phyloP scores from a whole-genome alignment of 64 coral and sea anemone genomes.

The Orbicella faveolata region DNA sequence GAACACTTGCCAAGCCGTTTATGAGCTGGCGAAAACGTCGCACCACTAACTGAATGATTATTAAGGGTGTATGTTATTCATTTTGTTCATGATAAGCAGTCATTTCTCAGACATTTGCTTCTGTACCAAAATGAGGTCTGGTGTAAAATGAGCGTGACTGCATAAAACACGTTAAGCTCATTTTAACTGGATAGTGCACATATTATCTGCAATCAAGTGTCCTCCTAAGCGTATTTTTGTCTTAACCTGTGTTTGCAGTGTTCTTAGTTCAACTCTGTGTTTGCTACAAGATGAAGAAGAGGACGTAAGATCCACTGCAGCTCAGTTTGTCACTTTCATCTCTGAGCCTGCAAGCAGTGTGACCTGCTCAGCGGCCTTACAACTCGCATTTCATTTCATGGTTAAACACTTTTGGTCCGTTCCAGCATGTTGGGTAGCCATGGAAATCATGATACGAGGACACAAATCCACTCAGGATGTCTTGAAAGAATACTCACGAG shows the following conservation, averaged over 20 bases:
- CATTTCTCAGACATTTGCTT: too few relatives aligned
- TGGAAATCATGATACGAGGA: slow-evolving; percentile 52
- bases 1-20: too few relatives aligned
- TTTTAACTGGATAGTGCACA: too few relatives aligned
- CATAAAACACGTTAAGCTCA: too few relatives aligned
- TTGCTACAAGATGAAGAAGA: slow-evolving; percentile 78
- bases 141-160: too few relatives aligned
- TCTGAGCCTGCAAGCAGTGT: not conserved
- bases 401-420: slow-evolving; percentile 39
- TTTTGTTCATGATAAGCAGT: too few relatives aligned
- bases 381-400: slow-evolving; percentile 51
- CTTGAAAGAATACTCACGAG: slow-evolving; percentile 44
- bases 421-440: slow-evolving; percentile 52
- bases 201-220: too few relatives aligned
- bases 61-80: too few relatives aligned
- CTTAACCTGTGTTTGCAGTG: slow-evolving; percentile 29
- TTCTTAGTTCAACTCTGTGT: slow-evolving; percentile 46
- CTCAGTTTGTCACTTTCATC: slow-evolving; percentile 53
- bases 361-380: slow-evolving; percentile 49
- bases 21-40: too few relatives aligned
- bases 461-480: not conserved
- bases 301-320: slow-evolving; percentile 50
- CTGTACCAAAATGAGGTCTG: too few relatives aligned
- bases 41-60: too few relatives aligned
- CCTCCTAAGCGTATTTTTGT: too few relatives aligned